Conservation (phyloP, 2,113 vertebrate genomes). For the Heptranchias perlo region DNA sequence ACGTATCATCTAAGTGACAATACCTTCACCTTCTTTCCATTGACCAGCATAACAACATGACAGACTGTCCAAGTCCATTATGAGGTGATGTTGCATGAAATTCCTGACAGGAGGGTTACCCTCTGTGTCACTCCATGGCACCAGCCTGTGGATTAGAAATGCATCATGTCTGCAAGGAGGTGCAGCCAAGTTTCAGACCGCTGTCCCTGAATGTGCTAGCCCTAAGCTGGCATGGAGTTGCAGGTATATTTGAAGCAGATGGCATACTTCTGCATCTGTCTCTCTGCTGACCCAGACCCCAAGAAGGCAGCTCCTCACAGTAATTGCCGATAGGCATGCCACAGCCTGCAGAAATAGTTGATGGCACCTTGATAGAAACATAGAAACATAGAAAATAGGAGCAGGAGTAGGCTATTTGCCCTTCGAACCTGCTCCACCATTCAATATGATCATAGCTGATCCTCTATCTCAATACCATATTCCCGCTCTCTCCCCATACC, state of each 20-base stretch:
- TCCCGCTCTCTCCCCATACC: too few species aligned
- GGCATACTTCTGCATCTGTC: neutral
- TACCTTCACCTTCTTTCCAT: neutral
- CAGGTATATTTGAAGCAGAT: neutral
- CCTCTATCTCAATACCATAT: too few species aligned
- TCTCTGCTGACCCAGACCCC: too few species aligned
- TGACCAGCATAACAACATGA: neutral
- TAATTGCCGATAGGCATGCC: neutral
- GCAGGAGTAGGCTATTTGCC: too few species aligned
- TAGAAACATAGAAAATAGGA: too few species aligned
- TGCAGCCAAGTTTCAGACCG: neutral
- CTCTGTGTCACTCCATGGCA: neutral
- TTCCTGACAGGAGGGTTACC: neutral
- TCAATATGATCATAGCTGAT: too few species aligned
- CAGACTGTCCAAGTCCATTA: neutral
- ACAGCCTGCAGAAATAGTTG: neutral
- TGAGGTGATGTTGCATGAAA: neutral
- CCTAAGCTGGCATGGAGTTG: neutral
- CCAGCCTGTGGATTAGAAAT: neutral
- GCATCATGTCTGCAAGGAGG: neutral
- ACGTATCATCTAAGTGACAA: neutral
- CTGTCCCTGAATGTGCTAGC: neutral
- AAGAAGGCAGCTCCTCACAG: neutral
- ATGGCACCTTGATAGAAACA: neutral
- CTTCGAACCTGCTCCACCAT: too few species aligned